phyloP scores from a whole-genome alignment of 1,140 invertebrate species.

The Diorhabda carinulata region DNA sequence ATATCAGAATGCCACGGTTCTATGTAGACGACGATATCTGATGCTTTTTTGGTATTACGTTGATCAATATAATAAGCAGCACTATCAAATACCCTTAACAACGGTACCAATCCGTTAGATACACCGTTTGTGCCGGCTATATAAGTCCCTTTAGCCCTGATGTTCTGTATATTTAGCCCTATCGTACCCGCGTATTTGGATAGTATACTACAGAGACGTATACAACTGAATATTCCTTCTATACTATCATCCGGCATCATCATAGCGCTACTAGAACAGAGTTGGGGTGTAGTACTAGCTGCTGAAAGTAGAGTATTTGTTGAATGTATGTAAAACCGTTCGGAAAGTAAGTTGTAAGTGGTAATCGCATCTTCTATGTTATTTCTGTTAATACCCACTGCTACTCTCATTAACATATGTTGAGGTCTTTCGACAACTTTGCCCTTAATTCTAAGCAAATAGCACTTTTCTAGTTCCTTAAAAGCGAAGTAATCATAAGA shows the following conservation, averaged over 20 bases:
- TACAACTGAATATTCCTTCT: conserved; percentile 93
- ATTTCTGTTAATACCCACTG: conserved; percentile 94
- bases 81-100: conserved; percentile 95
- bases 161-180: conserved; percentile 95
- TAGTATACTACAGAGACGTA: conserved; percentile 93
- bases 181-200: conserved; percentile 98
- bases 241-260: conserved; percentile 98
- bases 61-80: conserved; percentile 97
- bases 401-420: conserved; percentile 97
- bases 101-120: conserved; percentile 95
- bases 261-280: conserved; percentile 94
- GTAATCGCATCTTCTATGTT: conserved; percentile 92
- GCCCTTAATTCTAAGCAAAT: conserved; percentile 88
- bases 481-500: conserved; percentile 99
- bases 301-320: conserved; percentile 96
- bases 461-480: conserved; percentile 95
- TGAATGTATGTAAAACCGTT: conserved; percentile 97
- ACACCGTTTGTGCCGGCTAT: conserved; percentile 93
- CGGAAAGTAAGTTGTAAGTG: conserved; percentile 94
- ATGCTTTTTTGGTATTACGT: conserved; percentile 95
- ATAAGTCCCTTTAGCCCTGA: conserved; percentile 84
- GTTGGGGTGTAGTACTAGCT: conserved; percentile 85
- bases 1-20: conserved; percentile 99
- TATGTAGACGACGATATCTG: conserved; percentile 97
- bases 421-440: conserved; percentile 96